Conservation (phyloP, 1,140 invertebrate genomes). For the Diorhabda sublineata region DNA sequence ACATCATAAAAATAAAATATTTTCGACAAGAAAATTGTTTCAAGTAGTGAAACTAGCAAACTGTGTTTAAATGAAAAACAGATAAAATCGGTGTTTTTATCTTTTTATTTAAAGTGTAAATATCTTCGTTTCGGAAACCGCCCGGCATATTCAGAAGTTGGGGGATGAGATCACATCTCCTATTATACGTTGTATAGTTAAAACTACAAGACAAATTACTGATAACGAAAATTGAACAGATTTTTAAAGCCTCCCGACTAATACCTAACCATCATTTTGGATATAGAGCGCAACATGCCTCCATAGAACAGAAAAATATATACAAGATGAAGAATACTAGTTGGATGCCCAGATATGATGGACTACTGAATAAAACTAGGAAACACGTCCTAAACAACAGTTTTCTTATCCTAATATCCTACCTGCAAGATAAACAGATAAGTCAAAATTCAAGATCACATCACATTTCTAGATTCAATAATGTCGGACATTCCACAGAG, state of each 20-base stretch:
- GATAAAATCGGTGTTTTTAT: too few species aligned
- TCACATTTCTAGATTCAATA: neutral
- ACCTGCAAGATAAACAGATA: neutral
- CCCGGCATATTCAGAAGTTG: too few species aligned
- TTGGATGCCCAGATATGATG: neutral
- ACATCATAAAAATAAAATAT: too few species aligned
- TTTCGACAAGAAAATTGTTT: too few species aligned
- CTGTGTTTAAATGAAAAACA: too few species aligned
- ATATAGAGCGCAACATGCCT: neutral
- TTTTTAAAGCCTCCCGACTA: neutral
- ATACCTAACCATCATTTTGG: neutral
- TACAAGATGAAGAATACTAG: neutral
- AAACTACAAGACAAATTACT: too few species aligned
- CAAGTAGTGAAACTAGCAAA: too few species aligned
- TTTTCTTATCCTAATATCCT: neutral
- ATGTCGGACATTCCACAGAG: neutral
- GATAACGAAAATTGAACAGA: neutral
- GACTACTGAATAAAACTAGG: neutral
- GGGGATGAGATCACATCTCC: too few species aligned
- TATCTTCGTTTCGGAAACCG: too few species aligned
- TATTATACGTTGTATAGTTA: too few species aligned
- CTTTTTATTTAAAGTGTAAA: too few species aligned
- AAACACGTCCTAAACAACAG: neutral
- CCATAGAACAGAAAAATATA: neutral
- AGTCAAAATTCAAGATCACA: neutral